Conservation (phyloP, 2,888 invertebrate genomes). For the Meteorus colon region DNA sequence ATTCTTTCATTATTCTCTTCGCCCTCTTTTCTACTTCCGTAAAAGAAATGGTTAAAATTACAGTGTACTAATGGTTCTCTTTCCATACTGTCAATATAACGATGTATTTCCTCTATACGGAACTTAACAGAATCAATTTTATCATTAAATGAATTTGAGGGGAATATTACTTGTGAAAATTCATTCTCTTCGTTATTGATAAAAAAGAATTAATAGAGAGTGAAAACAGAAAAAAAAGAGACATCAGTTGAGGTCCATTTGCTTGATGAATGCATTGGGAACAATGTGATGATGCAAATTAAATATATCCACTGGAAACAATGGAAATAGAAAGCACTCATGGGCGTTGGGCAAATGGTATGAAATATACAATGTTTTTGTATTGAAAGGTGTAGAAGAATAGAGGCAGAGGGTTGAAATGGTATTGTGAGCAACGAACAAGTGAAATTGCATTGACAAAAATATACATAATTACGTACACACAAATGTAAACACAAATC, state of each 20-base stretch:
- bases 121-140: background rate
- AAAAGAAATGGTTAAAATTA: conserved; percentile 37
- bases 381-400: background rate
- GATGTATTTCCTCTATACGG: background rate
- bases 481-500: background rate
- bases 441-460: conserved; percentile 18
- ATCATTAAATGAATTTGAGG: background rate
- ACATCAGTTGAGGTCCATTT: conserved; percentile 59
- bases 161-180: background rate
- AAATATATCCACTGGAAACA: conserved; percentile 66
- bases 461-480: background rate
- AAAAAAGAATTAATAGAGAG: background rate
- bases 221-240: background rate
- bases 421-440: conserved; percentile 28
- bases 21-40: conserved; percentile 20
- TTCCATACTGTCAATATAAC: conserved; percentile 9
- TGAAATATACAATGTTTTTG: conserved; percentile 18
- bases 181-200: background rate
- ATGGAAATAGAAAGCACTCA: conserved; percentile 43
- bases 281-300: conserved; percentile 64
- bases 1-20: conserved; percentile 32
- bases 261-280: conserved; percentile 65
- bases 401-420: conserved; percentile 43
- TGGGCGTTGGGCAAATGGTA: conserved; percentile 26
- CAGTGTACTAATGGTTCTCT: conserved; percentile 34